phyloP scores from a whole-genome alignment of 2,797 vertebrate species.

The Oceanodroma leucorhoa region DNA sequence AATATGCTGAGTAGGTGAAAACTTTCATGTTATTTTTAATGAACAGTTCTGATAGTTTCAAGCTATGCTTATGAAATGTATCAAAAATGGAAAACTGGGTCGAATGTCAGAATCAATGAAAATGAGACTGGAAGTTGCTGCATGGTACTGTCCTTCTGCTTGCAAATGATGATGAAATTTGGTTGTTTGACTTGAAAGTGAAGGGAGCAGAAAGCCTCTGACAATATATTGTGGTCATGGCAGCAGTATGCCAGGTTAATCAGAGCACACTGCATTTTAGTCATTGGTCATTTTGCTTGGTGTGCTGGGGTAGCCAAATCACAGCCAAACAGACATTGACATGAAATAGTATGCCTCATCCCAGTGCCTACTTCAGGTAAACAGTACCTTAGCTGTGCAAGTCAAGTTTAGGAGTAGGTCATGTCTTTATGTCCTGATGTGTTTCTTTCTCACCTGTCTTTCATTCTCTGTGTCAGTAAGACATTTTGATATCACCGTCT shows the following conservation, averaged over 20 bases:
- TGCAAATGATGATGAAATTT: background rate
- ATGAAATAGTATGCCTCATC: background rate
- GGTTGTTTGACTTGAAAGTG: background rate
- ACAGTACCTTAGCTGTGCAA: background rate
- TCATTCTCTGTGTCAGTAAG: background rate
- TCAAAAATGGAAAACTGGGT: background rate
- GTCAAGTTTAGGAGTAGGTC: no score
- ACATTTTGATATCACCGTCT: background rate
- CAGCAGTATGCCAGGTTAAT: background rate
- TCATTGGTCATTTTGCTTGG: background rate
- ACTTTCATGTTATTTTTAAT: background rate
- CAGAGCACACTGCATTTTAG: background rate
- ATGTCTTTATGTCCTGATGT: background rate
- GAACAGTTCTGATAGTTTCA: background rate
- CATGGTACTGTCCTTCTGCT: background rate
- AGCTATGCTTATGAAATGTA: background rate
- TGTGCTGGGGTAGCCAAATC: background rate
- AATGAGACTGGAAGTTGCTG: background rate
- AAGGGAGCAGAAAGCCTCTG: background rate
- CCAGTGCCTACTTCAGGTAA: background rate
- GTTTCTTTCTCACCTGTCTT: background rate
- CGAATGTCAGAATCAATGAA: background rate
- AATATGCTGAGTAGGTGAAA: background rate
- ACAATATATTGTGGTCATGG: background rate
- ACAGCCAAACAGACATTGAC: background rate